phyloP scores from a whole-genome alignment of 2,888 invertebrate species.

The Nemurella pictetii region DNA sequence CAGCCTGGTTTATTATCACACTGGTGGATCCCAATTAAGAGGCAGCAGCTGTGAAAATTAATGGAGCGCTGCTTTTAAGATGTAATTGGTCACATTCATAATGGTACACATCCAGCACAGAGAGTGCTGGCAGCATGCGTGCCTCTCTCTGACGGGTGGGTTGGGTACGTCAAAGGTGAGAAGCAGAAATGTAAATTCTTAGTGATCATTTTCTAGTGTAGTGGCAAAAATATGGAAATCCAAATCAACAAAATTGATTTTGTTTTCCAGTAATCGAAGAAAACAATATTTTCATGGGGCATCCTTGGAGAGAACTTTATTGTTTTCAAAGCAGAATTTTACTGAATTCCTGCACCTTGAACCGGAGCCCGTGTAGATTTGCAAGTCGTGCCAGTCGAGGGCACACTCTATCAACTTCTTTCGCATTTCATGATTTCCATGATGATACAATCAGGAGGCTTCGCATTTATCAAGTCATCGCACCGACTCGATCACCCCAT shows the following conservation, averaged over 20 bases:
- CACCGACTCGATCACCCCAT: constrained; percentile 8
- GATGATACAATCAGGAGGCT: neutral
- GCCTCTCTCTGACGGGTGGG: neutral
- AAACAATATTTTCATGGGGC: neutral
- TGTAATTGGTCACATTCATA: constrained; percentile 67
- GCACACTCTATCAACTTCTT: neutral
- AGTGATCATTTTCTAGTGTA: neutral
- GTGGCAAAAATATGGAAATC: neutral
- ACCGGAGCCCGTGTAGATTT: neutral
- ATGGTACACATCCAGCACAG: constrained; percentile 49
- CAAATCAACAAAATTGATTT: too few relatives aligned
- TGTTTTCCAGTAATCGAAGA: neutral
- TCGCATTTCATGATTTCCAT: neutral
- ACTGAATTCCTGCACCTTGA: neutral
- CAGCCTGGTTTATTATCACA: constrained; percentile 58
- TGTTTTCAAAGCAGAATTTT: neutral
- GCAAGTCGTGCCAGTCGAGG: neutral
- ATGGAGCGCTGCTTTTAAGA: constrained; percentile 66
- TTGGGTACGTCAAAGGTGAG: neutral
- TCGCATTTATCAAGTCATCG: constrained; percentile 8
- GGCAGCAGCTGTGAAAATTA: constrained; percentile 66
- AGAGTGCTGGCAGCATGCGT: constrained; percentile 30
- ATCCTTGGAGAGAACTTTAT: neutral
- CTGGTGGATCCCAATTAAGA: constrained; percentile 63
- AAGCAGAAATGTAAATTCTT: too few relatives aligned